Evolutionary conservation across 2,888 invertebrate genomes (phyloP), one percentile per base, ranked within the genome.

Genomic region (Camponotus fellah): DNA sequence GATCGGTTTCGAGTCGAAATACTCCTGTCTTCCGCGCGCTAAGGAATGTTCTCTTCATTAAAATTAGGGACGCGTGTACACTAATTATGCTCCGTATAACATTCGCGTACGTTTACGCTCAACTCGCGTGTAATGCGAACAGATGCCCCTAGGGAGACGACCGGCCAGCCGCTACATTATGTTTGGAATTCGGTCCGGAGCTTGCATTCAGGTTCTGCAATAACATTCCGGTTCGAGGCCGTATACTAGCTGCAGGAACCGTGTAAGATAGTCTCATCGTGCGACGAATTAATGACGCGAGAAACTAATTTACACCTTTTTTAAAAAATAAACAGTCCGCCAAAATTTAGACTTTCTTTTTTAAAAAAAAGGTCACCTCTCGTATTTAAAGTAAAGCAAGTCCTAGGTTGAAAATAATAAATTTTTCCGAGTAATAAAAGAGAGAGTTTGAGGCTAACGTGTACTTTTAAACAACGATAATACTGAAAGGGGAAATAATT

Each of bases 121-220:
- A 83, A 58, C 75, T 66, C 83, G 84, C 75, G 56, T 68, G 72
- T 72, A 80, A 85, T 82, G 84, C 84, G 81, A 85, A 62, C 72
- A 65, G 85, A 88, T 74, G 69, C 64, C 82, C 72, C 66, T 66
- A 77, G 77, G 72, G 76, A 69, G 82, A 83, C 83, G 82, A 66
- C 80, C 40, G 68, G 82, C 49, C 56, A 62, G 82, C 37, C 49
- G 72, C 86, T 88, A 85, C 89, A 90, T 91, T 89, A 90, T 86
- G 88, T 74, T 77, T 85, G 91, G 91, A 89, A 91, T 91, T 90
- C 82, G 85, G 86, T 90, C 84, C 37, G 86, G 40, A 80, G 88
- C 68, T 85, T 85, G 88, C 88, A 69, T 81, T 75, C 71, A 68
- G 77, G 66, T 83, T 84, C 87, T 89, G 87, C 87, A 86, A 91